Conservation (phyloP, 2,113 vertebrate genomes). For the Dolichotis patagonum region DNA sequence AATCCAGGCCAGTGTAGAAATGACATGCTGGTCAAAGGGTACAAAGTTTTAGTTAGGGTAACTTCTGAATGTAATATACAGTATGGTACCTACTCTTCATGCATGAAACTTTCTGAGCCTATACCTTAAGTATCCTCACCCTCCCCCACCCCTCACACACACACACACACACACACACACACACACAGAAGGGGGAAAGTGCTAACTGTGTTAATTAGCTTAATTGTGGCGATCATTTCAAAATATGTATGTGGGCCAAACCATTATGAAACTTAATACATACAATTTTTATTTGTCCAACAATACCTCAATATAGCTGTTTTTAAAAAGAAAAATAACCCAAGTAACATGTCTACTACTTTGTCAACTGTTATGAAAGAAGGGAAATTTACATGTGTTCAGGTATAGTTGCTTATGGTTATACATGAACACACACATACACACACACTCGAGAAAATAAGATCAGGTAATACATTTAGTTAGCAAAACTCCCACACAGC, state of each 20-base stretch:
- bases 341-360: not conserved
- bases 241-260: not conserved
- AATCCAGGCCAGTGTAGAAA: not conserved
- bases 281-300: not conserved
- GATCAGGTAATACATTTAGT: not conserved
- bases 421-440: not conserved
- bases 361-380: not conserved
- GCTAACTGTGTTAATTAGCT: not conserved
- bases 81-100: not conserved
- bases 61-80: not conserved
- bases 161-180: not conserved
- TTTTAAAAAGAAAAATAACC: not conserved
- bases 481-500: not conserved
- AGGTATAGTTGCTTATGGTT: accelerated
- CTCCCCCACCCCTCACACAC: no score
- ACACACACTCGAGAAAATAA: not conserved
- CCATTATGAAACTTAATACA: not conserved
- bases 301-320: not conserved
- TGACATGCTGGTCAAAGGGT: not conserved
- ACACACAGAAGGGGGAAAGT: not conserved
- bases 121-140: not conserved
- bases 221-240: not conserved
- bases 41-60: not conserved
- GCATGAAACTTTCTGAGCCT: not conserved
- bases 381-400: not conserved